Base-by-base conservation (phyloP, 1,140 invertebrate species). In the Bradysia coprophila region DNA sequence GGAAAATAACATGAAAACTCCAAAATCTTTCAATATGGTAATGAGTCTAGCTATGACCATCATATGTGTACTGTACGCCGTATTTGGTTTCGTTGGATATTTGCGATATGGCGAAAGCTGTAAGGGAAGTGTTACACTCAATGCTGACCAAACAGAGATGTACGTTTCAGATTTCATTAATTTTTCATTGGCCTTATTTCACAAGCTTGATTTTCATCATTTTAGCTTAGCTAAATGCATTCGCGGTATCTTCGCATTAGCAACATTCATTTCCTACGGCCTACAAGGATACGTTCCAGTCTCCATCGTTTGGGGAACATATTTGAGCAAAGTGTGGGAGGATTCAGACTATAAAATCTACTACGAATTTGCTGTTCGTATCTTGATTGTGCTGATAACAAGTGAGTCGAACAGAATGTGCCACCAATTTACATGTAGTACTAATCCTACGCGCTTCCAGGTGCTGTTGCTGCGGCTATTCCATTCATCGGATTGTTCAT, bases 281-380 rank as follows among this genome's bases (percentile, higher is more conserved):
- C 64, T 96, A n/a, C 91, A 96, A 63, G 81, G 88, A 36, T 97
- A 91, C 61, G 90, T 96, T 2, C 88, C 92, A 0, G 76, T 93
- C 10, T 76, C 84, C 45, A 90, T 96, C 24, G 67, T 92, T 20
- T 93, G 88, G 87, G 74, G 77, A 15, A 75, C 69, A 4, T 81
- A 81, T 51, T 47, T 81, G 21, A 58, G 67, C 11, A 70, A 74
- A 10, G 59, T 63, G 15, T 49, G 78, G 15, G 57, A 67, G 39
- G 57, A 64, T 19, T 57, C 59, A 2, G 63, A 68, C 18, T 57
- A 60, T 38, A 55, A 63, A 40, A 34, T 65, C 2, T 46, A 71
- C 2, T 66, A 66, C 40, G 79, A 86, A 55, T 73, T 74, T 46
- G 45, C 71, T 4, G 65, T 81, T 22, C 62, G 81, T 28, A 67